These are phyloP conservation scores for Timandra comae DNA, from an alignment of 2,888 invertebrate genomes.

Conservation along the genomic window DNA sequence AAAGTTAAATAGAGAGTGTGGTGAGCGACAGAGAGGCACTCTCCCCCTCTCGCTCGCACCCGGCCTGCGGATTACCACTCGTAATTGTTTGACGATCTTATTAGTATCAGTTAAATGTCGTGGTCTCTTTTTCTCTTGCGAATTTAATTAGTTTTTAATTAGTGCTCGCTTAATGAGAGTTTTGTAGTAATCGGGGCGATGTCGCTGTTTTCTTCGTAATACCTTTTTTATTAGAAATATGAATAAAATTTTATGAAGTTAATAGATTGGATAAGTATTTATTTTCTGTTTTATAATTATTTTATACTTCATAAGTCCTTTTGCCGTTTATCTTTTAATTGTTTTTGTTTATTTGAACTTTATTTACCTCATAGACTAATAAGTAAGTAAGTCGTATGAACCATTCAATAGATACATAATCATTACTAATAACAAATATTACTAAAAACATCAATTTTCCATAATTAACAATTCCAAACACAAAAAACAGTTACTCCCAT, in stretches of 20 bases:
- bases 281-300: no score
- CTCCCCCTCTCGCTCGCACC: slow-evolving; percentile 29
- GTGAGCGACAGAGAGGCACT: slow-evolving; percentile 39
- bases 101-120: slow-evolving; percentile 77
- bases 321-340: no score
- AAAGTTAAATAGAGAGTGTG: slow-evolving; percentile 74
- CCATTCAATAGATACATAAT: no score
- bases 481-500: background rate
- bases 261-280: no score
- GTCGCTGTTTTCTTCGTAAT: slow-evolving; percentile 35
- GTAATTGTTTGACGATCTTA: slow-evolving; percentile 78
- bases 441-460: no score
- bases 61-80: slow-evolving; percentile 47
- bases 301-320: no score
- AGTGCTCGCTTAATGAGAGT: slow-evolving; percentile 65
- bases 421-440: no score
- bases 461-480: no score
- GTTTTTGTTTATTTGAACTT: no score
- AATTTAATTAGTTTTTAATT: slow-evolving; percentile 76
- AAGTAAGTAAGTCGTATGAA: no score
- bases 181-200: slow-evolving; percentile 48
- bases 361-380: no score
- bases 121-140: slow-evolving; percentile 71
- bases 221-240: slow-evolving; percentile 24
- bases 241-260: no score